A percentile compares a stretch with the other conserved stretches of the same genome.
Evolutionary conservation across 2,888 invertebrate species (phyloP).

Genomic region (Polia nebulosa): DNA sequence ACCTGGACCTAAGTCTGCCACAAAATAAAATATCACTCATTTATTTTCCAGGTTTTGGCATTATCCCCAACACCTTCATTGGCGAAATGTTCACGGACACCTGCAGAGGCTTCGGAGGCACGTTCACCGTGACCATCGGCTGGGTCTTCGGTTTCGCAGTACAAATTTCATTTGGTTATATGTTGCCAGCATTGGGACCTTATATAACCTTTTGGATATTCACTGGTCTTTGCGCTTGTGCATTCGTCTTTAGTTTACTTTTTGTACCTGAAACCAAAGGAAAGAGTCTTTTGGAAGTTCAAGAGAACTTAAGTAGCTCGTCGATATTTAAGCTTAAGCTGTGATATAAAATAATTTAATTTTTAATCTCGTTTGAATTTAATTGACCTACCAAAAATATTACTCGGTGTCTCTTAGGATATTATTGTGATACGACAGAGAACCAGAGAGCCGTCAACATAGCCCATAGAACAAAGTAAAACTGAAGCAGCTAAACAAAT

Average conservation of each 20-base stretch:
- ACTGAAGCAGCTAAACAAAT: too few relatives aligned
- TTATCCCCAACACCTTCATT: conserved; percentile 70
- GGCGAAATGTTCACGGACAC: conserved; percentile 75
- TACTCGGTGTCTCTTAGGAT: not conserved
- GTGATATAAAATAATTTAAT: conserved; percentile 17
- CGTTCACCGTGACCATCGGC: conserved; percentile 59
- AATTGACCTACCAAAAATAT: not conserved
- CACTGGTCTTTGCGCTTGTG: conserved; percentile 52
- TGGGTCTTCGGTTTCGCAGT: conserved; percentile 70
- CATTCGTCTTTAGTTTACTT: conserved; percentile 65
- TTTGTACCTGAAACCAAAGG: conserved; percentile 76
- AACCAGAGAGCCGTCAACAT: not conserved
- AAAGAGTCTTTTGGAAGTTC: conserved; percentile 70
- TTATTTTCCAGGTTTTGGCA: conserved; percentile 69
- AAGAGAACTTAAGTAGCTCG: conserved; percentile 67
- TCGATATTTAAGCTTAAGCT: conserved; percentile 2
- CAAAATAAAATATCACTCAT: not conserved
- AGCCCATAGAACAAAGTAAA: too few relatives aligned
- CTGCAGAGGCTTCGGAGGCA: conserved; percentile 69
- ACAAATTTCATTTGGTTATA: conserved; percentile 64
- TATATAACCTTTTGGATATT: conserved; percentile 69
- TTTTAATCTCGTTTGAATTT: not conserved
- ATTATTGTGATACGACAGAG: not conserved
- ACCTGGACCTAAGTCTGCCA: not conserved
- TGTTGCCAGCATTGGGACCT: conserved; percentile 63